Evolutionary conservation across 2,797 vertebrate species (phyloP).

Genomic region (Leucoraja ocellata): DNA sequence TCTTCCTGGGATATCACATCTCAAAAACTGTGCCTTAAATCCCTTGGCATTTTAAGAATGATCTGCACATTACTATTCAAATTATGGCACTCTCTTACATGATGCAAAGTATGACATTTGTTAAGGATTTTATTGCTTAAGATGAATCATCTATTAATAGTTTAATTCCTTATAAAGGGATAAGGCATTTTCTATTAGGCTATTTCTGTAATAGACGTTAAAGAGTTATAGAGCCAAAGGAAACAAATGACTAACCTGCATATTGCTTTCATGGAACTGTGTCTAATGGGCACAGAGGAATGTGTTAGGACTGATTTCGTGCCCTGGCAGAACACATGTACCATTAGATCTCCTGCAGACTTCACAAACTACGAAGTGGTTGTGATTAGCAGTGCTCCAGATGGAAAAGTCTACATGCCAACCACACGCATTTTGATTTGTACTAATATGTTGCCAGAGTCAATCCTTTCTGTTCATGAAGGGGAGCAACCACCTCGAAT

Average conservation of each 20-base stretch:
- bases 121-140: conserved; percentile 4
- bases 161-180: conserved; percentile 19
- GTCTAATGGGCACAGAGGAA: neutral
- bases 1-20: neutral
- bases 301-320: neutral
- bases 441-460: neutral
- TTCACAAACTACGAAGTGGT: neutral
- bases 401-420: neutral
- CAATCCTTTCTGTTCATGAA: neutral
- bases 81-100: neutral
- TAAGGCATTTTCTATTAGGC: neutral
- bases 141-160: conserved; percentile 1
- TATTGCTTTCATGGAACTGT: neutral
- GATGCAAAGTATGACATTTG: neutral
- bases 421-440: neutral
- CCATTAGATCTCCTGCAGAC: neutral
- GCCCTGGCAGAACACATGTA: neutral
- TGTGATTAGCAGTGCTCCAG: neutral
- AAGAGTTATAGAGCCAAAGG: conserved; percentile 14
- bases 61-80: neutral
- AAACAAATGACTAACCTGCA: conserved; percentile 5
- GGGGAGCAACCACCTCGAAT: neutral
- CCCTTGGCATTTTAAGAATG: neutral
- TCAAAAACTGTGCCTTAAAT: neutral
- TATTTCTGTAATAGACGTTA: neutral